These are phyloP conservation scores for Menura novaehollandiae DNA, from an alignment of 2,113 vertebrate species.

Conservation along the genomic window DNA sequence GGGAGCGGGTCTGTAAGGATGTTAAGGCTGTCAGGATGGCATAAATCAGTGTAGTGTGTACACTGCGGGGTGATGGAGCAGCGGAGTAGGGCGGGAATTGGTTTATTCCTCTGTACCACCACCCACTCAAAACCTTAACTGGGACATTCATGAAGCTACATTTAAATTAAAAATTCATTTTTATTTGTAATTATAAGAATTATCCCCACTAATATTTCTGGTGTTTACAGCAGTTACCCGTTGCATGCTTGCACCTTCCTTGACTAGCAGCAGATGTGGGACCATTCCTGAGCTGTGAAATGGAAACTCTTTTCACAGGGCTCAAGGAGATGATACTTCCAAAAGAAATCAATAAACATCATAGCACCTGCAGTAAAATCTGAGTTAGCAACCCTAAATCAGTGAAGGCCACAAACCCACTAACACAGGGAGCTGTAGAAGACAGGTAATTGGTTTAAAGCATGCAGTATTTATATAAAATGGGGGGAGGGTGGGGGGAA, in stretches of 20 bases:
- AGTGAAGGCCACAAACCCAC: background rate
- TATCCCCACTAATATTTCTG: background rate
- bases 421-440: background rate
- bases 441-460: background rate
- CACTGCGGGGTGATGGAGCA: background rate
- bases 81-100: background rate
- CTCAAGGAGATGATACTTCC: background rate
- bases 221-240: background rate
- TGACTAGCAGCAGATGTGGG: background rate
- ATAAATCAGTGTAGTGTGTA: background rate
- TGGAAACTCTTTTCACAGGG: background rate
- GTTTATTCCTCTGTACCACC: background rate
- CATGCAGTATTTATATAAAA: background rate
- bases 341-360: background rate
- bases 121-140: background rate
- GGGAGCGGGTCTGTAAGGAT: background rate
- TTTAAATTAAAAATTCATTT: background rate
- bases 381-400: background rate
- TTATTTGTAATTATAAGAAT: background rate
- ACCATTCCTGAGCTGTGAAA: background rate
- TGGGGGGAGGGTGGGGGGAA: accelerated
- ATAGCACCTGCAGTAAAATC: background rate
- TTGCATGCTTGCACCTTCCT: background rate
- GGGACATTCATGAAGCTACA: background rate
- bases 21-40: background rate